These are phyloP conservation scores for Orchesella flavescens DNA, from an alignment of 2,888 invertebrate genomes.

Conservation along the genomic window DNA sequence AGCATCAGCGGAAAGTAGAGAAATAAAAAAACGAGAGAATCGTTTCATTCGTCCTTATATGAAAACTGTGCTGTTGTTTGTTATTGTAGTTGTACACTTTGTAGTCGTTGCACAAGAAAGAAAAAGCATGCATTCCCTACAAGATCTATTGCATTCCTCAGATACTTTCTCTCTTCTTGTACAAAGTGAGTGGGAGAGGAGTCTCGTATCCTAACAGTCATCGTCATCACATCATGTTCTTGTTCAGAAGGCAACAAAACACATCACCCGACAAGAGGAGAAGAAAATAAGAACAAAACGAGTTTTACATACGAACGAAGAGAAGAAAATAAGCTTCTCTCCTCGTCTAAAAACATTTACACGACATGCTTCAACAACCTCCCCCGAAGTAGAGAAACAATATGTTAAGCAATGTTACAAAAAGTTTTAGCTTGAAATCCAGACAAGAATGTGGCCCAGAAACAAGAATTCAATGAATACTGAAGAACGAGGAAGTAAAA, in stretches of 20 bases:
- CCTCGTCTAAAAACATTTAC: slow-evolving; percentile 45
- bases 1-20: background rate
- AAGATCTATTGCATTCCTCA: slow-evolving; percentile 72
- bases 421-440: no score
- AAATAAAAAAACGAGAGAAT: background rate
- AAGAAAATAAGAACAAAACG: slow-evolving; percentile 65
- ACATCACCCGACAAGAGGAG: slow-evolving; percentile 23
- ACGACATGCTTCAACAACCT: slow-evolving; percentile 21
- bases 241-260: slow-evolving; percentile 22
- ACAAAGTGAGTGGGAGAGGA: slow-evolving; percentile 10
- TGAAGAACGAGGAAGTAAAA: no score
- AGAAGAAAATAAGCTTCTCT: background rate
- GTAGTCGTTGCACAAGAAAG: slow-evolving; percentile 50
- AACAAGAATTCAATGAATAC: background rate
- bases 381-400: no score
- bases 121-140: slow-evolving; percentile 66
- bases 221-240: background rate
- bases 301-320: slow-evolving; percentile 67
- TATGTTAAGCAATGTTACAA: no score
- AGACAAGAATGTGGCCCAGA: slow-evolving; percentile 1
- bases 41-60: background rate
- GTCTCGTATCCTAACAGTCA: background rate
- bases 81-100: slow-evolving; percentile 36
- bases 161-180: slow-evolving; percentile 65
- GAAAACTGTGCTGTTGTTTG: background rate